These are phyloP conservation scores for Cephalopholis sonnerati DNA, from an alignment of 2,113 vertebrate genomes.

Conservation along the genomic window DNA sequence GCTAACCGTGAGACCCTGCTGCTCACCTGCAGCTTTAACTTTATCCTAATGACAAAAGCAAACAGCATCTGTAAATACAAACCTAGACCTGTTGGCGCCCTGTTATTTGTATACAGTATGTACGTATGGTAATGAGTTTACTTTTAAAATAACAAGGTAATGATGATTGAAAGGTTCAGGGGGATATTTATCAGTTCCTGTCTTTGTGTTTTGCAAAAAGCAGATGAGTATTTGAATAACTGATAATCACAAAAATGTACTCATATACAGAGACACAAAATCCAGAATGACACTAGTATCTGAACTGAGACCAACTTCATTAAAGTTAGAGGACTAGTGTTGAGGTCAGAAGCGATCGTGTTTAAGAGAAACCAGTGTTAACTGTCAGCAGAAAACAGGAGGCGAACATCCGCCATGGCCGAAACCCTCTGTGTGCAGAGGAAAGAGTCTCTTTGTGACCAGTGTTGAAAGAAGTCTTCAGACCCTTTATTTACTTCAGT, in stretches of 20 bases:
- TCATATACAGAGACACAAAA: not conserved
- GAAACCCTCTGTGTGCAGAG: too few relatives aligned
- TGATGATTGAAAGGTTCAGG: not conserved
- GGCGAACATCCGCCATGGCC: too few relatives aligned
- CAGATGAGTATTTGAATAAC: not conserved
- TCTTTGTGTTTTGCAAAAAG: not conserved
- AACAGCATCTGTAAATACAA: constrained; percentile 10
- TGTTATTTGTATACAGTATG: constrained; percentile 5
- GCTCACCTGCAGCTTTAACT: not conserved
- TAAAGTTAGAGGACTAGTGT: not conserved
- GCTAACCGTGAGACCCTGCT: not conserved
- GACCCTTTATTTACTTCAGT: too few relatives aligned
- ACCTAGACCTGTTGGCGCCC: not conserved
- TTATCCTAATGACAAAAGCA: constrained; percentile 4
- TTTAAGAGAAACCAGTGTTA: not conserved
- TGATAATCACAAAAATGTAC: too few relatives aligned
- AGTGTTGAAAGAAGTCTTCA: too few relatives aligned
- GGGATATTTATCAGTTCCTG: not conserved
- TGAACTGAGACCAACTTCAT: not conserved
- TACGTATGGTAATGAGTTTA: not conserved
- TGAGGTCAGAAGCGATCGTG: too few relatives aligned
- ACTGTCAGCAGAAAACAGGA: not conserved
- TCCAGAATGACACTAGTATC: not conserved
- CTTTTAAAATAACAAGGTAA: not conserved
- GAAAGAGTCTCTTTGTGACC: too few relatives aligned